A percentile compares a stretch with the other conserved stretches of the same genome.
phyloP scores from a whole-genome alignment of 2,797 vertebrate species.

The Melopsittacus undulatus region DNA sequence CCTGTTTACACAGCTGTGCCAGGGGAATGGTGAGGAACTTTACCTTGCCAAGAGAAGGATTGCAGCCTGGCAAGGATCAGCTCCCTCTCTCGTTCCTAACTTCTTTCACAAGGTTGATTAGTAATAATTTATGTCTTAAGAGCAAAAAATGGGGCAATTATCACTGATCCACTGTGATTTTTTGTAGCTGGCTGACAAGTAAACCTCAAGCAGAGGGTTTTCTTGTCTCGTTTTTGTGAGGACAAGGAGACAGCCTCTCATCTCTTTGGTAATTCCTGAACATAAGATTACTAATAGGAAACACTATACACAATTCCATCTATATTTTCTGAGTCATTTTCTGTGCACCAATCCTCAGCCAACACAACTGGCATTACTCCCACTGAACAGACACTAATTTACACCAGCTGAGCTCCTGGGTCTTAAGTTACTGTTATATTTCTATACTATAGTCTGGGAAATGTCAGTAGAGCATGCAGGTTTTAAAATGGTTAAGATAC shows the following conservation, averaged over 20 bases:
- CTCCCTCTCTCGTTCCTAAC: background rate
- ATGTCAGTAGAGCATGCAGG: background rate
- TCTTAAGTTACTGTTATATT: background rate
- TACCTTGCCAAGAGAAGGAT: background rate
- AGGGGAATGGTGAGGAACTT: background rate
- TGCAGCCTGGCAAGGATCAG: background rate
- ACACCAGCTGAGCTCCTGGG: background rate
- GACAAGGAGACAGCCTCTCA: background rate
- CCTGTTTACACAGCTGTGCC: conserved; percentile 5
- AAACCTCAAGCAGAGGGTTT: background rate
- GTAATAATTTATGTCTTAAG: background rate
- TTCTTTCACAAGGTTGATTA: background rate
- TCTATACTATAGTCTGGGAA: background rate
- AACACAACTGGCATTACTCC: background rate
- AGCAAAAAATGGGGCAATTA: background rate
- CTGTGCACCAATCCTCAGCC: background rate
- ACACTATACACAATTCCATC: background rate
- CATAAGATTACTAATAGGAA: background rate
- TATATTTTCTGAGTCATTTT: conserved; percentile 19
- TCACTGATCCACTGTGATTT: background rate
- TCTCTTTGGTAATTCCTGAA: background rate
- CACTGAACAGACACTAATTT: conserved; percentile 8
- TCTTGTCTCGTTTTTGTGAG: background rate
- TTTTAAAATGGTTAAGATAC: background rate
- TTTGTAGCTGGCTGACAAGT: background rate